Conservation (phyloP, 2,797 vertebrate species). For the Semotilus atromaculatus region DNA sequence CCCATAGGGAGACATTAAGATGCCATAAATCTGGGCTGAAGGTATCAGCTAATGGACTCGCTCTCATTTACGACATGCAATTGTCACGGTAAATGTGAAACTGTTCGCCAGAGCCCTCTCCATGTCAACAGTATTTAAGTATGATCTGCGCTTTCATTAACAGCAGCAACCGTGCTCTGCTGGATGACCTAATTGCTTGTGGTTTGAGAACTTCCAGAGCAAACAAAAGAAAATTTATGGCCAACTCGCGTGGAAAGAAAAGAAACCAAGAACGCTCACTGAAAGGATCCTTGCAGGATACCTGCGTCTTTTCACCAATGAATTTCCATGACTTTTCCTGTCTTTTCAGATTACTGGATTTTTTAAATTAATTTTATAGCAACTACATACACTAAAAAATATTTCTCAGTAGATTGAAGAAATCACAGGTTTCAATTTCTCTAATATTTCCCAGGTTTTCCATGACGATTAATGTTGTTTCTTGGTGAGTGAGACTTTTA, state of each 20-base stretch:
- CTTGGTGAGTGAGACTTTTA: neutral
- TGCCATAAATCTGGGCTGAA: slow-evolving; percentile 10
- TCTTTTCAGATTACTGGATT: neutral
- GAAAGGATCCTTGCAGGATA: neutral
- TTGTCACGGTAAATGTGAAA: neutral
- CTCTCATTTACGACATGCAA: slow-evolving; percentile 15
- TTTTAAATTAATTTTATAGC: neutral
- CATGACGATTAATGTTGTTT: neutral
- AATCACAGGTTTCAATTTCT: neutral
- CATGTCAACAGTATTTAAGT: slow-evolving; percentile 7
- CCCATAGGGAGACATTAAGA: neutral
- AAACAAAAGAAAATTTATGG: neutral
- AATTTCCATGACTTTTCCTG: neutral
- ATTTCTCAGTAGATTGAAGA: neutral
- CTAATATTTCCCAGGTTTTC: neutral
- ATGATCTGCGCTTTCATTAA: neutral
- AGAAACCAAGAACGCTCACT: neutral
- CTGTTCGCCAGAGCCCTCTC: neutral
- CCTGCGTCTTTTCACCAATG: neutral
- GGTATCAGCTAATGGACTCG: slow-evolving; percentile 47
- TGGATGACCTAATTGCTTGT: neutral
- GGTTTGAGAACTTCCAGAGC: neutral
- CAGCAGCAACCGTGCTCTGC: neutral
- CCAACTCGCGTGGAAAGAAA: neutral
- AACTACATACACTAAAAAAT: neutral